Percentiles rank a stretch among this genome's conserved stretches.
Evolutionary conservation across 2,113 vertebrate species (phyloP).

Genomic region (Cyprinus carpio): DNA sequence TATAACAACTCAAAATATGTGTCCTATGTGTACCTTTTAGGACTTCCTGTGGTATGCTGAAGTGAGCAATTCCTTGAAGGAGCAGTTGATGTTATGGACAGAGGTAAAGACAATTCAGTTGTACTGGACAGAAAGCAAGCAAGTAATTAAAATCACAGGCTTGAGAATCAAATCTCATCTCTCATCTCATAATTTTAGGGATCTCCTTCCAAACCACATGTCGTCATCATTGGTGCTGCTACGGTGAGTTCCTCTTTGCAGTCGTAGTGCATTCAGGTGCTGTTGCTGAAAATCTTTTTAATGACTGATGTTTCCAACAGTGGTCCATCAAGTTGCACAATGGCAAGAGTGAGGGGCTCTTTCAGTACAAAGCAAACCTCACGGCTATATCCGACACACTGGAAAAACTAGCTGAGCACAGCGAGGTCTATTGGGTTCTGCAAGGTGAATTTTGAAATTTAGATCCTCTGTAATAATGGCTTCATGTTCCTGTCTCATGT

Average conservation of each 20-base stretch:
- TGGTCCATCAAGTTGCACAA: slow-evolving; percentile 97
- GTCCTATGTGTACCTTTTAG: slow-evolving; percentile 67
- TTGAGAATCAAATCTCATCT: background rate
- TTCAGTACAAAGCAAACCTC: slow-evolving; percentile 90
- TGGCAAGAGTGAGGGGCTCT: slow-evolving; percentile 86
- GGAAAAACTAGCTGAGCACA: slow-evolving; percentile 83
- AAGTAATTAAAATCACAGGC: background rate
- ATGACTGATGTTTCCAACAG: slow-evolving; percentile 67
- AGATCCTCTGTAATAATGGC: background rate
- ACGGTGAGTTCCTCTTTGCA: slow-evolving; percentile 78
- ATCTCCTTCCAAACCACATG: slow-evolving; percentile 81
- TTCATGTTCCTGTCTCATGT: background rate
- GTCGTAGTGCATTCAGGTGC: background rate
- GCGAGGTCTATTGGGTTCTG: slow-evolving; percentile 93
- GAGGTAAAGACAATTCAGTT: slow-evolving; percentile 60
- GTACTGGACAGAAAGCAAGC: background rate
- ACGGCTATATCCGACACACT: slow-evolving; percentile 83
- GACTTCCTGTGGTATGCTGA: slow-evolving; percentile 95
- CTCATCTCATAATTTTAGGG: slow-evolving; percentile 71
- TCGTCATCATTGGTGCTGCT: slow-evolving; percentile 88
- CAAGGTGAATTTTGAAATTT: slow-evolving; percentile 82
- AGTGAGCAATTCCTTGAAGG: slow-evolving; percentile 95
- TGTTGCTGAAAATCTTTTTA: background rate
- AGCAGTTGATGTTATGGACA: slow-evolving; percentile 85
- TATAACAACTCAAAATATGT: background rate